Conservation (phyloP, 2,797 vertebrate species). For the Crocidura indochinensis region DNA sequence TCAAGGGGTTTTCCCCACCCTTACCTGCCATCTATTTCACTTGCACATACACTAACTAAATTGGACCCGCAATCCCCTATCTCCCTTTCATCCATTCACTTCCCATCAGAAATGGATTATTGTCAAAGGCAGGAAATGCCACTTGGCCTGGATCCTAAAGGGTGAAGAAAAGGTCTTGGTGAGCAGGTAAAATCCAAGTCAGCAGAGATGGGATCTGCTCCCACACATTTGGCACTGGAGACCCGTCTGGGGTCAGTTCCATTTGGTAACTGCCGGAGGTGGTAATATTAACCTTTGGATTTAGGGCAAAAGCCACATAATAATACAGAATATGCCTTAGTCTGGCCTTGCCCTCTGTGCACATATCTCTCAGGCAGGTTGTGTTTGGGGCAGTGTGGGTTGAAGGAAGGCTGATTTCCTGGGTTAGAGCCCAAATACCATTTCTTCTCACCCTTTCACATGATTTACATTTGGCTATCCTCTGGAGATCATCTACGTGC, state of each 20-base stretch:
- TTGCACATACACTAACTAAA: constrained; percentile 8
- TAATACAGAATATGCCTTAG: constrained; percentile 33
- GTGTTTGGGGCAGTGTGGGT: constrained; percentile 21
- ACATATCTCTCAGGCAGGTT: constrained; percentile 58
- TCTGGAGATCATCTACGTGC: constrained; percentile 53
- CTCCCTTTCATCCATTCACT: constrained; percentile 16
- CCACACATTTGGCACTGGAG: constrained; percentile 70
- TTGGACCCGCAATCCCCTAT: neutral
- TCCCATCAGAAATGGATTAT: constrained; percentile 27
- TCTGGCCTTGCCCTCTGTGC: constrained; percentile 58
- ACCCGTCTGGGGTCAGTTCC: constrained; percentile 12
- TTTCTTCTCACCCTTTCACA: constrained; percentile 71
- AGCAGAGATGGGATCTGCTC: constrained; percentile 37
- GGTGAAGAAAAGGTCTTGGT: constrained; percentile 62
- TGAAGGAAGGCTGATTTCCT: constrained; percentile 44
- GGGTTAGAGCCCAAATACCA: constrained; percentile 59
- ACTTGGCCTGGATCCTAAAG: constrained; percentile 58
- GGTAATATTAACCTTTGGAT: constrained; percentile 62
- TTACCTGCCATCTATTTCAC: too few relatives aligned
- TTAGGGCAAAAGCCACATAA: constrained; percentile 73
- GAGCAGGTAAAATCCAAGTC: constrained; percentile 63
- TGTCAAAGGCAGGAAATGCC: constrained; percentile 35
- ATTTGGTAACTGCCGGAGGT: constrained; percentile 68
- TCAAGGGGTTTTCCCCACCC: too few relatives aligned
- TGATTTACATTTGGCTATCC: constrained; percentile 65